Evolutionary conservation across 2,113 vertebrate genomes (phyloP).

Genomic region (Erinaceus europaeus): DNA sequence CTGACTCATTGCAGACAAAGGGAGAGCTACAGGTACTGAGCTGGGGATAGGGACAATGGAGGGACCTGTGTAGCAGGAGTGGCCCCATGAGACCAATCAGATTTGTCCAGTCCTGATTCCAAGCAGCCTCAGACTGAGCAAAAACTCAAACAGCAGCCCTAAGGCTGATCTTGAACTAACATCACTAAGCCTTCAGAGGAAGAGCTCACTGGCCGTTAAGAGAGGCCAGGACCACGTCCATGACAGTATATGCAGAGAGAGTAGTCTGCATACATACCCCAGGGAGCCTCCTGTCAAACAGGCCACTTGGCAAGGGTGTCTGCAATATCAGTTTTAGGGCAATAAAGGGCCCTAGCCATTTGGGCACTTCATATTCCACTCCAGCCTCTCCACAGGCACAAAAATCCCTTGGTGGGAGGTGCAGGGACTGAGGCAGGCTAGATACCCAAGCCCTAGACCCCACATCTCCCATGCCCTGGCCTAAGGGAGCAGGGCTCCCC

Average conservation of each 20-base stretch:
- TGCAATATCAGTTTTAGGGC: no score
- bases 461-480: background rate
- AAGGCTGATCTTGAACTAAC: background rate
- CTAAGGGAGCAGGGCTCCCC: background rate
- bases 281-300: background rate
- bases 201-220: background rate
- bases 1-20: background rate
- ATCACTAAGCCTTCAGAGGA: background rate
- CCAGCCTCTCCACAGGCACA: background rate
- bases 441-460: background rate
- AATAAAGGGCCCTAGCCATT: background rate
- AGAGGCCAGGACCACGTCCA: background rate
- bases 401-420: background rate
- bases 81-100: background rate
- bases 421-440: background rate
- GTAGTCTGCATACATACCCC: background rate
- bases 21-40: background rate
- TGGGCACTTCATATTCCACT: background rate
- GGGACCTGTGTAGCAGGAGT: background rate
- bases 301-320: background rate
- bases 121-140: background rate
- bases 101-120: background rate
- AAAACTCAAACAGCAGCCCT: background rate
- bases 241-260: background rate
- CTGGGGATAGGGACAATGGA: background rate